Evolutionary conservation across 2,888 invertebrate species (phyloP).

Genomic region (Anodontia alba): DNA sequence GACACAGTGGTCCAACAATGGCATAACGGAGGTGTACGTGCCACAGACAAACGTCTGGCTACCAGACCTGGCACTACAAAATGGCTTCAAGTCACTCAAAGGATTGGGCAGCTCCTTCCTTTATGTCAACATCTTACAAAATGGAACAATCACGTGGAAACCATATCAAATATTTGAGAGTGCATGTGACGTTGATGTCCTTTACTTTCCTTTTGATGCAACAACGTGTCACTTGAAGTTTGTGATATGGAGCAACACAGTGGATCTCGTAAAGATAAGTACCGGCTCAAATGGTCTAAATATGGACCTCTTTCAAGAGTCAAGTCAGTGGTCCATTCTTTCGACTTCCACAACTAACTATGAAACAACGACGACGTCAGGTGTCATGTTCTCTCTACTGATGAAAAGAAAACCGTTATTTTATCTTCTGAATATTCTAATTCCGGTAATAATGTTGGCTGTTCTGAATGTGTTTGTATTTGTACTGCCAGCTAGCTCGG

Average conservation of each 20-base stretch:
- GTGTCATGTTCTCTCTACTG: slow-evolving; percentile 53
- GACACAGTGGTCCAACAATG: slow-evolving; percentile 30
- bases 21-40: slow-evolving; percentile 38
- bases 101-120: slow-evolving; percentile 58
- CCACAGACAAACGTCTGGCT: slow-evolving; percentile 60
- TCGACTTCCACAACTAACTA: slow-evolving; percentile 27
- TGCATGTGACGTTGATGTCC: slow-evolving; percentile 56
- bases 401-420: slow-evolving; percentile 61
- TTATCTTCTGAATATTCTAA: slow-evolving; percentile 60
- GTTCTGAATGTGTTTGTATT: slow-evolving; percentile 61
- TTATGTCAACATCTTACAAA: slow-evolving; percentile 41
- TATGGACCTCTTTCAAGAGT: slow-evolving; percentile 46
- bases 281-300: slow-evolving; percentile 44
- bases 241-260: slow-evolving; percentile 57
- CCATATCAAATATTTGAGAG: slow-evolving; percentile 63
- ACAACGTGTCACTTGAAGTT: slow-evolving; percentile 58
- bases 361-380: slow-evolving; percentile 33
- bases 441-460: slow-evolving; percentile 58
- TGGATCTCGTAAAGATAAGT: slow-evolving; percentile 30
- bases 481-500: slow-evolving; percentile 58
- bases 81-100: slow-evolving; percentile 54
- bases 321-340: slow-evolving; percentile 59
- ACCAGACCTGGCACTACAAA: slow-evolving; percentile 61
- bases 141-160: slow-evolving; percentile 52
- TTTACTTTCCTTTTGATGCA: slow-evolving; percentile 62